Evolutionary conservation across 2,113 vertebrate species (phyloP).

Genomic region (Atherinomorus stipes): DNA sequence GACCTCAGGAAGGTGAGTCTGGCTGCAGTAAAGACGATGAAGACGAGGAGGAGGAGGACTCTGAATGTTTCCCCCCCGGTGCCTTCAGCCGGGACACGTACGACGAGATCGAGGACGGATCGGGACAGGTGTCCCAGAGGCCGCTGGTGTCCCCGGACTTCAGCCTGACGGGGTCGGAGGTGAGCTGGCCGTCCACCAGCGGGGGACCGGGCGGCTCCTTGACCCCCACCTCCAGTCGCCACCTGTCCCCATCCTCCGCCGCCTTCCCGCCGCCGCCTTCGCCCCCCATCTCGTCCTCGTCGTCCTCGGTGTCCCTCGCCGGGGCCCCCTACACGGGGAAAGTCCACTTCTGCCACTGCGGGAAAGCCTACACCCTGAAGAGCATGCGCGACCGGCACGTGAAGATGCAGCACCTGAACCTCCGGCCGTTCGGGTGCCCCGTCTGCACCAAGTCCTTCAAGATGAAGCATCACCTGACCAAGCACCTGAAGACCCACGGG

Average conservation of each 20-base stretch:
- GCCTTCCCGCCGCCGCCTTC: conserved; percentile 60
- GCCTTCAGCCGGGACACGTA: conserved; percentile 74
- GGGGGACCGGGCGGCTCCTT: conserved; percentile 32
- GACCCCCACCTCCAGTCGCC: conserved; percentile 60
- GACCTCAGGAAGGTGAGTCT: conserved; percentile 43
- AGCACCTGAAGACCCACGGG: conserved; percentile 86
- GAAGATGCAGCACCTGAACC: conserved; percentile 87
- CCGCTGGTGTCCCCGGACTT: conserved; percentile 79
- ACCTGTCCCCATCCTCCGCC: conserved; percentile 61
- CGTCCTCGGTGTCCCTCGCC: conserved; percentile 74
- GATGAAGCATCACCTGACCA: conserved; percentile 88
- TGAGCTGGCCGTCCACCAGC: conserved; percentile 67
- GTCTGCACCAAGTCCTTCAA: conserved; percentile 87
- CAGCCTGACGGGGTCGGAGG: conserved; percentile 58
- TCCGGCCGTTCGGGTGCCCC: conserved; percentile 84
- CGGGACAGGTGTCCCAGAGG: conserved; percentile 83
- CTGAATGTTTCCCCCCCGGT: conserved; percentile 67
- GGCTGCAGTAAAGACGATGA: conserved; percentile 58
- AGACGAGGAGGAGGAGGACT: conserved; percentile 69
- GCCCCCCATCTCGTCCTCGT: conserved; percentile 78
- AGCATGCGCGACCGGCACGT: conserved; percentile 87
- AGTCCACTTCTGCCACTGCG: conserved; percentile 86
- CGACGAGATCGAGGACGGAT: conserved; percentile 82
- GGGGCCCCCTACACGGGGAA: conserved; percentile 78
- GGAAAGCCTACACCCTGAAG: conserved; percentile 86